Base-by-base conservation (phyloP, 2,888 invertebrate species). In the Phengaris alcon region DNA sequence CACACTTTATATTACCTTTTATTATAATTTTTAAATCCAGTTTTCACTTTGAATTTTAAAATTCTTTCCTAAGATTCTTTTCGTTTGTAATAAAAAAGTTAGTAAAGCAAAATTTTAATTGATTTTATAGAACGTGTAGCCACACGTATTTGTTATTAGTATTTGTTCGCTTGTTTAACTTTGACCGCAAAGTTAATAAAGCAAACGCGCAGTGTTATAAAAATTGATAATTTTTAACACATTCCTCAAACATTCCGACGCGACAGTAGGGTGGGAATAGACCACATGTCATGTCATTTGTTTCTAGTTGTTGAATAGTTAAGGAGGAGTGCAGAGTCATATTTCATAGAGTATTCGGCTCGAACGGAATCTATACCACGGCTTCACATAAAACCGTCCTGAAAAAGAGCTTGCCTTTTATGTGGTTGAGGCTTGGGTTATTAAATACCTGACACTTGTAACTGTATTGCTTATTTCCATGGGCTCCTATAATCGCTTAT, bases 181-280 rank as follows among this genome's bases (percentile, higher is more conserved):
- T 64, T 12, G 12, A 6, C 64, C 64, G 35, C 64, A 44, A 64
- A 44, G 44, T 64, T 64, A 64, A 35, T 35, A 64, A 64, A 64
- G 64, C 12, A 64, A 64, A 64, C 35, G 35, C 64, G 44, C 6
- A 64, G 13, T 64, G 64, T 64, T 64, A 64, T 64, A 35, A 64
- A 64, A 64, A 64, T 64, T 64, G 13, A 64, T 64, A 13, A 64
- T 10, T 12, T 12, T 64, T 44, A 64, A 64, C 64, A 64, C 12
- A 22, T 59, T 59, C 10, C 6, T 5, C 35, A 64, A 44, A 64
- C 35, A 64, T 10, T 22, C 59, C 59, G 59, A 12, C 64, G 64
- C 35, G 35, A 64, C 35, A 6, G 6, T 12, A 64, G 35, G 35
- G 6, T 64, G 44, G 35, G 35, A 64, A 64, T 13, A 13, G 6